A percentile compares a stretch with the other conserved stretches of the same genome.
phyloP scores from a whole-genome alignment of 2,888 invertebrate genomes.

The Scaptomyza polygonia region DNA sequence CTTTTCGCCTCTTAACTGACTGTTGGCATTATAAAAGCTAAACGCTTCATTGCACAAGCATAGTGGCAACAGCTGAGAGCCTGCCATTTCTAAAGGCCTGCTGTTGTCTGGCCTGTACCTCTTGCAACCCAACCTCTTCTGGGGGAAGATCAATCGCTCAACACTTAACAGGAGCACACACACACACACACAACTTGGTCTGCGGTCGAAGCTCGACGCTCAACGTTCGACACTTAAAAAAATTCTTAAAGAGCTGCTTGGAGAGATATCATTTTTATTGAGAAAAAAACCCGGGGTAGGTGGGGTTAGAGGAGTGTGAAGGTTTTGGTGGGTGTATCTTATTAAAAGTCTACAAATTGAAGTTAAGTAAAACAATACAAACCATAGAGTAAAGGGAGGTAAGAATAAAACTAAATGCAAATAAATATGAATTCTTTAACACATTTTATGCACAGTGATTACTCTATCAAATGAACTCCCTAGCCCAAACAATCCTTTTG shows the following conservation, averaged over 20 bases:
- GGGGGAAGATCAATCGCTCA: conserved; percentile 30
- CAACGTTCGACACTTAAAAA: not conserved
- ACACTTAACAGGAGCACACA: conserved; percentile 52
- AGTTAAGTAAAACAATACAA: conserved; percentile 75
- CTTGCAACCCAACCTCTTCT: not conserved
- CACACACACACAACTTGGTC: conserved; percentile 30
- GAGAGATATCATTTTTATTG: too few species aligned
- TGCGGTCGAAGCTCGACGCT: not conserved
- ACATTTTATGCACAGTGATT: too few species aligned
- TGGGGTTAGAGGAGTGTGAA: conserved; percentile 8
- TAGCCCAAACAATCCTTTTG: conserved; percentile 31
- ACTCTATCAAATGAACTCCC: too few species aligned
- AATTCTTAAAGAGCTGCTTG: not conserved
- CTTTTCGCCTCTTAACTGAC: conserved; percentile 56
- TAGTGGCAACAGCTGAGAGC: conserved; percentile 49
- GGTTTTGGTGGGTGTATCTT: conserved; percentile 33
- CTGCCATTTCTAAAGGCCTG: conserved; percentile 55
- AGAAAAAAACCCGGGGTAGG: not conserved
- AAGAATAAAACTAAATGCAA: too few species aligned
- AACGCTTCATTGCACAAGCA: conserved; percentile 78
- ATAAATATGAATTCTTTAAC: not conserved
- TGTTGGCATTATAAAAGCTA: conserved; percentile 78
- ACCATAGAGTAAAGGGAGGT: conserved; percentile 41
- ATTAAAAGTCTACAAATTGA: conserved; percentile 57
- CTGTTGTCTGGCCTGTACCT: conserved; percentile 29